Evolutionary conservation across 2,113 vertebrate species (phyloP).

Genomic region (Marmota monax): DNA sequence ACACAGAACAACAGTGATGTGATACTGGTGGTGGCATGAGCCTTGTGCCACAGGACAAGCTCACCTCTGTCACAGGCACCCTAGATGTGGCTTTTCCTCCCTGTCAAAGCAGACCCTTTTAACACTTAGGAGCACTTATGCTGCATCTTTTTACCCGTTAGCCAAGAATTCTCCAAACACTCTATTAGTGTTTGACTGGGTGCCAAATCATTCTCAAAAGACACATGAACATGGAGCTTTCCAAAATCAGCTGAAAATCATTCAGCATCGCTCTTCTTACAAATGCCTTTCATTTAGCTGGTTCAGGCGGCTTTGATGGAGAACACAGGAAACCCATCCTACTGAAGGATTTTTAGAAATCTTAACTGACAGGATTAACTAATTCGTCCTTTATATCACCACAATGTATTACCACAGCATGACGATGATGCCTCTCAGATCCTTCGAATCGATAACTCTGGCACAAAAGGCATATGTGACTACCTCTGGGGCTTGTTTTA

Average conservation of each 20-base stretch:
- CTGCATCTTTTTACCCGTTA: not conserved
- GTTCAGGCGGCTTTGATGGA: not conserved
- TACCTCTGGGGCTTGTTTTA: conserved; percentile 22
- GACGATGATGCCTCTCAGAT: not conserved
- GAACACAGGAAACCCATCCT: not conserved
- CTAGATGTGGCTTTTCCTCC: too few relatives aligned
- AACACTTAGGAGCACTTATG: too few relatives aligned
- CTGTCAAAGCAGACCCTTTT: rapidly evolving
- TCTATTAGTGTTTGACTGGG: not conserved
- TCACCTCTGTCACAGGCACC: rapidly evolving
- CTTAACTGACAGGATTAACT: not conserved
- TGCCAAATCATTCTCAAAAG: not conserved
- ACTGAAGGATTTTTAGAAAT: not conserved
- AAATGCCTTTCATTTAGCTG: not conserved
- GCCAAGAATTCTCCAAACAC: not conserved
- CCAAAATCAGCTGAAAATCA: not conserved
- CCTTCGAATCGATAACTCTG: not conserved
- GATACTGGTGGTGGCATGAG: rapidly evolving
- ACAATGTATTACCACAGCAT: not conserved
- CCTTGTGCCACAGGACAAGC: not conserved
- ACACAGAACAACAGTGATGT: not conserved
- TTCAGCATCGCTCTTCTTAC: not conserved
- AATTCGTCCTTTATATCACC: not conserved
- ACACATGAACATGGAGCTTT: not conserved
- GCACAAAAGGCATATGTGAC: not conserved